Conservation (phyloP, 2,888 invertebrate genomes). For the Acronicta alni region DNA sequence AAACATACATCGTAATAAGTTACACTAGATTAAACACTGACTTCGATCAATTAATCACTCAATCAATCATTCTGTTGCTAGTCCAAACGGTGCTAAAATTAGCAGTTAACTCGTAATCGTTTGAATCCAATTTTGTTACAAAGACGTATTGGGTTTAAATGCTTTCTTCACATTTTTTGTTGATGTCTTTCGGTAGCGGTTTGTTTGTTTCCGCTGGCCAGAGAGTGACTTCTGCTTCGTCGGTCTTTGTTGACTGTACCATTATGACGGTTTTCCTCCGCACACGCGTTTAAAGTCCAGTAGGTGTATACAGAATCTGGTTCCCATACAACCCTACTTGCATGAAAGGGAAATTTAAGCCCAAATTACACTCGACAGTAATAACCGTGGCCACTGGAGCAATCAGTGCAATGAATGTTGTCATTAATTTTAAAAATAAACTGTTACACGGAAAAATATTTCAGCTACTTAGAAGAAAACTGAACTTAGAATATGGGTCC, state of each 20-base stretch:
- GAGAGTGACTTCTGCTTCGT: background rate
- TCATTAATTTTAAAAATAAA: too few relatives aligned
- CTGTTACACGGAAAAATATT: background rate
- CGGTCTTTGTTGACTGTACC: background rate
- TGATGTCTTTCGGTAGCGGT: background rate
- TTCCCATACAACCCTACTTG: too few relatives aligned
- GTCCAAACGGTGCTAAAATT: constrained; percentile 20
- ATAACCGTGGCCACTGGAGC: too few relatives aligned
- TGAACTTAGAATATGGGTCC: background rate
- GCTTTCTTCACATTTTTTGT: background rate
- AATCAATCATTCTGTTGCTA: constrained; percentile 28
- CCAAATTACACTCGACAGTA: too few relatives aligned
- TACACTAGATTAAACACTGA: constrained; percentile 32
- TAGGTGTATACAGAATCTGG: too few relatives aligned
- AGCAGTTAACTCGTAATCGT: constrained; percentile 6
- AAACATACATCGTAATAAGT: constrained; percentile 5
- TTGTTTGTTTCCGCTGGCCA: background rate
- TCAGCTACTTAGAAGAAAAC: constrained; percentile 1
- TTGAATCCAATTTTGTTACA: constrained; percentile 24
- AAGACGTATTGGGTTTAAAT: constrained; percentile 3
- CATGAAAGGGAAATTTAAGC: too few relatives aligned
- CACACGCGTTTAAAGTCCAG: too few relatives aligned
- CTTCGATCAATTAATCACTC: constrained; percentile 42
- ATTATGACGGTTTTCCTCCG: too few relatives aligned
- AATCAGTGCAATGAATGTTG: too few relatives aligned